A percentile compares a stretch with the other conserved stretches of the same genome.
phyloP scores from a whole-genome alignment of 2,113 vertebrate species.

The Carassius auratus region DNA sequence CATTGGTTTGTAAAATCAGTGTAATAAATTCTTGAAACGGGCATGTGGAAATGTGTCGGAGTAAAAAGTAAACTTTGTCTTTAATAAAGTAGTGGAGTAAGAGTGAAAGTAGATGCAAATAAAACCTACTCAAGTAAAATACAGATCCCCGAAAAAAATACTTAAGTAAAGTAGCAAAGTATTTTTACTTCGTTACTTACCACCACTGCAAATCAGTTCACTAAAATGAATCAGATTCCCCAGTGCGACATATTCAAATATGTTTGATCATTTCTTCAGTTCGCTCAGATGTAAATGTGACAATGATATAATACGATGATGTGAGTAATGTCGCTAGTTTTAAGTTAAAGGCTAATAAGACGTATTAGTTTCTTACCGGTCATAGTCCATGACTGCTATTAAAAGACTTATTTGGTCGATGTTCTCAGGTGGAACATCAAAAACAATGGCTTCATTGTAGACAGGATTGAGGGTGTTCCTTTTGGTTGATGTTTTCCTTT shows the following conservation, averaged over 20 bases:
- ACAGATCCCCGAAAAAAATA: too few relatives aligned
- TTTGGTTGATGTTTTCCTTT: slow-evolving; percentile 98
- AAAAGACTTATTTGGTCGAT: slow-evolving; percentile 97
- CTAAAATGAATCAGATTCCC: too few relatives aligned
- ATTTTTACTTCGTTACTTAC: too few relatives aligned
- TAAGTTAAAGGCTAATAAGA: not conserved
- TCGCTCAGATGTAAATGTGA: not conserved
- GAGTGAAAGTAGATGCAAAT: too few relatives aligned
- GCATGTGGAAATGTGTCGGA: too few relatives aligned
- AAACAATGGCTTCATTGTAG: slow-evolving; percentile 99
- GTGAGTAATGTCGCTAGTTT: not conserved
- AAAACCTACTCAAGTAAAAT: too few relatives aligned
- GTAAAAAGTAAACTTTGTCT: too few relatives aligned
- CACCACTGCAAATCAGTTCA: not conserved
- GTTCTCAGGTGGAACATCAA: slow-evolving; percentile 96
- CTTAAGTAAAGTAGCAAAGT: too few relatives aligned
- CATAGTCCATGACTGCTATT: slow-evolving; percentile 99
- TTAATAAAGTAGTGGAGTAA: too few relatives aligned
- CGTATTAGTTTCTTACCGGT: slow-evolving; percentile 82
- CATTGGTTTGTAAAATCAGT: too few relatives aligned
- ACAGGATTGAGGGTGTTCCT: slow-evolving; percentile 95
- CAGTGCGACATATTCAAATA: not conserved
- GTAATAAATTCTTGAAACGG: too few relatives aligned
- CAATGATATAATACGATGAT: not conserved
- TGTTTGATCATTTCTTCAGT: not conserved